Conservation (phyloP, 2,113 vertebrate genomes). For the Notothenia rossii region DNA sequence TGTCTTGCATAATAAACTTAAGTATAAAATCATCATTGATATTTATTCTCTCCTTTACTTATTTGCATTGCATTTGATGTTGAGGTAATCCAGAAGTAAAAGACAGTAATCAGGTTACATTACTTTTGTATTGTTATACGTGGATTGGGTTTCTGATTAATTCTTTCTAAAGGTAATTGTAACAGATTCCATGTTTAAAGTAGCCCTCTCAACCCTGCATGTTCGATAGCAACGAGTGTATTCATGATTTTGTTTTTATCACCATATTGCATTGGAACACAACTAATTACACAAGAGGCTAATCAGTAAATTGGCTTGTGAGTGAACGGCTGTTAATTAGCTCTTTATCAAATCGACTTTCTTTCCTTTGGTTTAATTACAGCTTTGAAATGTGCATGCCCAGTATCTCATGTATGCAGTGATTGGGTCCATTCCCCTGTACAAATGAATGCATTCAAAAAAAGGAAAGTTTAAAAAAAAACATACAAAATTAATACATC, state of each 20-base stretch:
- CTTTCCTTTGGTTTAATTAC: slow-evolving; percentile 15
- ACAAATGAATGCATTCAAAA: neutral
- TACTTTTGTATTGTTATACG: too few relatives aligned
- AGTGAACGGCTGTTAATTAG: slow-evolving; percentile 58
- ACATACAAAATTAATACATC: too few relatives aligned
- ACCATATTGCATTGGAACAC: neutral
- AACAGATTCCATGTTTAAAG: too few relatives aligned
- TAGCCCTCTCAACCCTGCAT: neutral
- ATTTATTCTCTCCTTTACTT: too few relatives aligned
- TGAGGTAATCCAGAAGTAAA: too few relatives aligned
- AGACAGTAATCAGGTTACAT: too few relatives aligned
- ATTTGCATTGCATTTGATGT: too few relatives aligned
- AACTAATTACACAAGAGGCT: slow-evolving; percentile 41
- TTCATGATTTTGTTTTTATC: slow-evolving; percentile 25
- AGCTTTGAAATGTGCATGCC: neutral
- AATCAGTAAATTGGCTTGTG: slow-evolving; percentile 55
- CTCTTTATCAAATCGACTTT: slow-evolving; percentile 41
- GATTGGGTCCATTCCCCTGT: neutral
- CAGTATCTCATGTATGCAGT: neutral
- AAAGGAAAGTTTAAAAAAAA: too few relatives aligned
- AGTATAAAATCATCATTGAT: too few relatives aligned
- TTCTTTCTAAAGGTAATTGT: too few relatives aligned
- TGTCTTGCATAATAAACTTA: too few relatives aligned
- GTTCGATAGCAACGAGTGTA: neutral
- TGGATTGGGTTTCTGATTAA: too few relatives aligned